phyloP scores from a whole-genome alignment of 2,888 invertebrate genomes.

The Molanna angustata region DNA sequence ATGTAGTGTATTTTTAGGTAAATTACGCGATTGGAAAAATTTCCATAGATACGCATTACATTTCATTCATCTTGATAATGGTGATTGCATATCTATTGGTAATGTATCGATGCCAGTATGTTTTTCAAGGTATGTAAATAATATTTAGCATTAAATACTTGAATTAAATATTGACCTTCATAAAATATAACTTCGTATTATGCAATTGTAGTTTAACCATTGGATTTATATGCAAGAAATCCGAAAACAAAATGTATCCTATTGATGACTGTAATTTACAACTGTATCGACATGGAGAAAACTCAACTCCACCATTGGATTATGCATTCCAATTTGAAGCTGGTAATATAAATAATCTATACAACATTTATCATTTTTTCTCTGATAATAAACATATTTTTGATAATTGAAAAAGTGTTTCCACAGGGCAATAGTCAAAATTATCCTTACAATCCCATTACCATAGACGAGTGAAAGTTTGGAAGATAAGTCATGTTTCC shows the following conservation, averaged over 20 bases:
- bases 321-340: slow-evolving; percentile 61
- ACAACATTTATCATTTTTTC: neutral
- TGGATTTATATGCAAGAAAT: slow-evolving; percentile 57
- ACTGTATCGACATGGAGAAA: slow-evolving; percentile 62
- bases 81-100: slow-evolving; percentile 64
- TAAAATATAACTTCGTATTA: neutral
- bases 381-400: too few species aligned
- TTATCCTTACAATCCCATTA: too few species aligned
- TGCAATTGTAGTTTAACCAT: slow-evolving; percentile 56
- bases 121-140: slow-evolving; percentile 54
- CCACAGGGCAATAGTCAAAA: too few species aligned
- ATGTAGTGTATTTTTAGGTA: slow-evolving; percentile 45
- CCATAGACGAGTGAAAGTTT: too few species aligned
- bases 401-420: too few species aligned
- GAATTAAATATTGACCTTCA: neutral
- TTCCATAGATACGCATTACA: slow-evolving; percentile 70
- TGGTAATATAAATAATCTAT: slow-evolving; percentile 46
- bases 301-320: slow-evolving; percentile 55
- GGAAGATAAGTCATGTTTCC: too few species aligned
- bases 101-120: slow-evolving; percentile 62
- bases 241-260: slow-evolving; percentile 41
- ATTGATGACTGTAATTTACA: slow-evolving; percentile 53
- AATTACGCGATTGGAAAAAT: slow-evolving; percentile 62
- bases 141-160: neutral
- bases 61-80: slow-evolving; percentile 66